These are phyloP conservation scores for Ennomos quercinarius DNA, from an alignment of 2,888 invertebrate species.

Conservation along the genomic window DNA sequence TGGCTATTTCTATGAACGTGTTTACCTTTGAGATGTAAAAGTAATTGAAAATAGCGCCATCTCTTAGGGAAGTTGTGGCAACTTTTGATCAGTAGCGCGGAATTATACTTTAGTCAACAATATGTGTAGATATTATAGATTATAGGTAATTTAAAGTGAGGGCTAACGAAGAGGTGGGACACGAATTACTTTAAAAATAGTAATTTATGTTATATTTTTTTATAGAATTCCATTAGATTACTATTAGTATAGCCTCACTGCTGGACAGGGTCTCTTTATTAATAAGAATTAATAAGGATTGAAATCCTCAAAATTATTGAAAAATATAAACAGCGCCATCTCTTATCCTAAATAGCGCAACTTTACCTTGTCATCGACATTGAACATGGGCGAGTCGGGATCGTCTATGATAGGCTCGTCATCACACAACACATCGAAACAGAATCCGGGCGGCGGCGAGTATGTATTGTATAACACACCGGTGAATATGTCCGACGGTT, in stretches of 20 bases:
- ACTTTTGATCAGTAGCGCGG: not conserved
- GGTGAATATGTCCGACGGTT: slow-evolving; percentile 91
- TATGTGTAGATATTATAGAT: too few species aligned
- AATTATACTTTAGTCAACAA: not conserved
- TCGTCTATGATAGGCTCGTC: slow-evolving; percentile 96
- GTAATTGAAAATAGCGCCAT: slow-evolving; percentile 19
- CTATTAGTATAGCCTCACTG: too few species aligned
- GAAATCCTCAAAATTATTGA: too few species aligned
- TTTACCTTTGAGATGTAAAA: slow-evolving; percentile 32
- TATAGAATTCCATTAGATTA: too few species aligned
- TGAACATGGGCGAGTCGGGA: slow-evolving; percentile 91
- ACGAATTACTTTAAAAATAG: too few species aligned
- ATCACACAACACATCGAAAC: slow-evolving; percentile 94
- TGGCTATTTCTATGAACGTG: slow-evolving; percentile 82
- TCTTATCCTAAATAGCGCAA: slow-evolving; percentile 6
- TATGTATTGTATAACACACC: slow-evolving; percentile 93
- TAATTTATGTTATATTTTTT: too few species aligned
- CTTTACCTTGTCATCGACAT: slow-evolving; percentile 90
- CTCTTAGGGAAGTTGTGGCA: slow-evolving; percentile 9
- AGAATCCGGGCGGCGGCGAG: slow-evolving; percentile 95
- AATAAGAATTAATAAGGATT: too few species aligned
- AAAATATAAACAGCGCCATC: slow-evolving; percentile 10
- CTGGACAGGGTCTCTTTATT: too few species aligned
- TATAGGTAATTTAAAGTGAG: too few species aligned
- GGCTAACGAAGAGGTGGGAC: too few species aligned